phyloP scores from a whole-genome alignment of 2,888 invertebrate species.

The Lycophotia porphyrea region DNA sequence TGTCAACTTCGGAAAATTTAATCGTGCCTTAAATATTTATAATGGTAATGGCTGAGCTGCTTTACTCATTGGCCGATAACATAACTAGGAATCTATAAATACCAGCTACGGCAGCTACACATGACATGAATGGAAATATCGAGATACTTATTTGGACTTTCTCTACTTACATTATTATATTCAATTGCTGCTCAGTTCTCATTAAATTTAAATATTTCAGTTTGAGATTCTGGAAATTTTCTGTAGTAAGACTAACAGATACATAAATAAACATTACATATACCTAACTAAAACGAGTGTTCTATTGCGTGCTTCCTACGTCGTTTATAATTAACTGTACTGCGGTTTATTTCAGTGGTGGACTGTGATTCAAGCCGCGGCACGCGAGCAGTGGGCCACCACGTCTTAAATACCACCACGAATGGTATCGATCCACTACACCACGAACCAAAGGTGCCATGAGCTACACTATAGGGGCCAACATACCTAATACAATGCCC shows the following conservation, averaged over 20 bases:
- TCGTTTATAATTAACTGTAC: conserved; percentile 47
- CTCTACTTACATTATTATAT: background rate
- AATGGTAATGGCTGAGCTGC: conserved; percentile 22
- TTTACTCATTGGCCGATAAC: conserved; percentile 21
- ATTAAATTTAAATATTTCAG: background rate
- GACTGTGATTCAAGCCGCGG: conserved; percentile 52
- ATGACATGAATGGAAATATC: background rate
- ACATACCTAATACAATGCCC: background rate
- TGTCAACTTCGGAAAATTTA: conserved; percentile 79
- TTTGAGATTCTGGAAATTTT: background rate
- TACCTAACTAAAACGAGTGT: background rate
- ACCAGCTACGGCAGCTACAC: background rate
- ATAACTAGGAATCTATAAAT: conserved; percentile 21
- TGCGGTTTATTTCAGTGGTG: conserved; percentile 51
- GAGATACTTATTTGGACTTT: background rate
- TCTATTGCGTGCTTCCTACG: conserved; percentile 36
- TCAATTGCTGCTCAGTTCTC: background rate
- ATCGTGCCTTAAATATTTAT: conserved; percentile 69
- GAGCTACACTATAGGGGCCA: conserved; percentile 17
- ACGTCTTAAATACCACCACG: conserved; percentile 72
- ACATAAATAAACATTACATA: background rate
- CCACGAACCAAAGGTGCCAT: conserved; percentile 47
- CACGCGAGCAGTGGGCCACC: conserved; percentile 62
- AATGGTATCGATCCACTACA: conserved; percentile 77
- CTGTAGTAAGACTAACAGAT: background rate